Percentiles rank a stretch among this genome's conserved stretches.
phyloP scores from a whole-genome alignment of 1,140 invertebrate species.

The Drosophila nebulosa region DNA sequence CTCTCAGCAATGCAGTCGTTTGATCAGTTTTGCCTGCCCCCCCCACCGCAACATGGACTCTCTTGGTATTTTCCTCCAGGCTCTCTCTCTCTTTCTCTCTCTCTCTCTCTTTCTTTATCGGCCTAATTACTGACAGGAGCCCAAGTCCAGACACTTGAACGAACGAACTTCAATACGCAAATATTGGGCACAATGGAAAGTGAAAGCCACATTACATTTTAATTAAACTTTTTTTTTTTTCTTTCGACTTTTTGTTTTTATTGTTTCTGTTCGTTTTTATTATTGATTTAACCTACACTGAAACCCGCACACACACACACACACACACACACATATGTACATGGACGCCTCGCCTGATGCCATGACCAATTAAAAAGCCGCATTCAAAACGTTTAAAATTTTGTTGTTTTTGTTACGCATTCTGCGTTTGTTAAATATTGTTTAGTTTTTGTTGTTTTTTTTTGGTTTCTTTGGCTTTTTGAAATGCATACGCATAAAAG shows the following conservation, averaged over 20 bases:
- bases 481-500: constrained; percentile 13
- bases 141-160: background rate
- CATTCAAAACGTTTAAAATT: constrained; percentile 13
- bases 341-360: constrained; percentile 9
- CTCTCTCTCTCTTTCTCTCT: too few species aligned
- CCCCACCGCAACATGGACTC: background rate
- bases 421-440: constrained; percentile 6
- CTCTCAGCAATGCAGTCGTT: background rate
- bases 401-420: constrained; percentile 19
- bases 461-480: background rate
- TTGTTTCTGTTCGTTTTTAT: background rate
- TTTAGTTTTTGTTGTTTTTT: background rate
- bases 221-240: constrained; percentile 2
- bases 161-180: constrained; percentile 8
- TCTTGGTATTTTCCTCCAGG: too few species aligned
- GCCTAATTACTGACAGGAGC: background rate
- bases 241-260: background rate
- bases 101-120: background rate
- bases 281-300: constrained; percentile 21
- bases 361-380: constrained; percentile 22
- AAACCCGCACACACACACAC: background rate
- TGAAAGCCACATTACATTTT: constrained; percentile 13
- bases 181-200: constrained; percentile 5
- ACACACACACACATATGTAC: background rate
- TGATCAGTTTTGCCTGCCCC: background rate